Evolutionary conservation across 2,888 invertebrate species (phyloP).

Genomic region (Drosophila peninsularis): DNA sequence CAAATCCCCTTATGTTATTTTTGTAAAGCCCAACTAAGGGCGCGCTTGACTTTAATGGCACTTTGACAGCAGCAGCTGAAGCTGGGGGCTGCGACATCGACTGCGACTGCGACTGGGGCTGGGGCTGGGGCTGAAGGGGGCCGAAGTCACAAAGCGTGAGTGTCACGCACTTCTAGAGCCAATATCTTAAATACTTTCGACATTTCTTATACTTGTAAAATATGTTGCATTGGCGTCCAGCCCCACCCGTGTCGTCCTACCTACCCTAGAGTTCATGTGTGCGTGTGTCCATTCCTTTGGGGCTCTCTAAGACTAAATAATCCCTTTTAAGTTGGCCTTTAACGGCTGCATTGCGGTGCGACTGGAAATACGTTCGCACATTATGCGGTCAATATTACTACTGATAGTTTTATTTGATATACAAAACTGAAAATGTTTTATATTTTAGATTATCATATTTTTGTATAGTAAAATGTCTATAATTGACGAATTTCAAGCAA

Average conservation of each 20-base stretch:
- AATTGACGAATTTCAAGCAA: neutral
- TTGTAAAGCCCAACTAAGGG: slow-evolving; percentile 27
- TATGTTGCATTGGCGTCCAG: slow-evolving; percentile 9
- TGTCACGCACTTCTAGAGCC: slow-evolving; percentile 34
- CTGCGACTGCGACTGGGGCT: neutral
- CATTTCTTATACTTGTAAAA: slow-evolving; percentile 33
- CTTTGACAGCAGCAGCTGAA: slow-evolving; percentile 25
- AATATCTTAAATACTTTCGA: slow-evolving; percentile 55
- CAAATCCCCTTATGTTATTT: slow-evolving; percentile 34
- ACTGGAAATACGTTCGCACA: neutral
- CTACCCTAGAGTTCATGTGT: neutral
- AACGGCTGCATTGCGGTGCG: neutral
- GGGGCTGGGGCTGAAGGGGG: neutral
- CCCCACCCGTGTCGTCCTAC: neutral
- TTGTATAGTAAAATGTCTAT: neutral
- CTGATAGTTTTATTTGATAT: too few species aligned
- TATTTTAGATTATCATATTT: neutral
- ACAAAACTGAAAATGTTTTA: too few species aligned
- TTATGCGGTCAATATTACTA: neutral
- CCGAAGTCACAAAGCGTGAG: neutral
- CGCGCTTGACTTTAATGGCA: slow-evolving; percentile 42
- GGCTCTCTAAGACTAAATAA: slow-evolving; percentile 1
- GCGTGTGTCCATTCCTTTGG: neutral
- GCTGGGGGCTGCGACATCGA: too few species aligned
- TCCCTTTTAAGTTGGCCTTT: slow-evolving; percentile 1